Conservation (phyloP, 2,888 invertebrate species). For the Deladenus siricidicola region DNA sequence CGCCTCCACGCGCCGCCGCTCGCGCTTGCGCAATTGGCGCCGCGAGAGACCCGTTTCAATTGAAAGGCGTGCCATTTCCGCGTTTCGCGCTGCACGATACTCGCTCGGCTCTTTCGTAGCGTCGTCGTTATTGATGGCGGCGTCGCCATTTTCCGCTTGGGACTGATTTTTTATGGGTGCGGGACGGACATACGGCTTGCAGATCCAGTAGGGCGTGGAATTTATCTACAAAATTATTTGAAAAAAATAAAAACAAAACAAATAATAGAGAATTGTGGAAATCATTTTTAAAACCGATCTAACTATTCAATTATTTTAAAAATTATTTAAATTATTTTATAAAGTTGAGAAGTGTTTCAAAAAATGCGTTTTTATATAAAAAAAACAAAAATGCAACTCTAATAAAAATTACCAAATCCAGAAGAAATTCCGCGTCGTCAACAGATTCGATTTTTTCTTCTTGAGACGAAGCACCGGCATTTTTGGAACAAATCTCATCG, state of each 20-base stretch:
- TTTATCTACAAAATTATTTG: conserved; percentile 24
- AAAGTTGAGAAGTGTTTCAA: no score
- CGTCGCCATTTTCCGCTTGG: background rate
- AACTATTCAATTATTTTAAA: no score
- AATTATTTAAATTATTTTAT: no score
- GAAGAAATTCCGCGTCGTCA: background rate
- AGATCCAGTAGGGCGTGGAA: conserved; percentile 43
- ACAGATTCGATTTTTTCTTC: no score
- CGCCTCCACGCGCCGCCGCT: conserved; percentile 20
- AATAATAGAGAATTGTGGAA: no score
- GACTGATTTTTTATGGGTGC: conserved; percentile 1
- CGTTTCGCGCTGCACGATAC: conserved; percentile 24
- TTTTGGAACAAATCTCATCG: no score
- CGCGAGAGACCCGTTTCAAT: conserved; percentile 30
- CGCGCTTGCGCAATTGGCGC: conserved; percentile 31
- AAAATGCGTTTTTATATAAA: no score
- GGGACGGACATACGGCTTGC: conserved; percentile 48
- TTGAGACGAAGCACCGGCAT: no score
- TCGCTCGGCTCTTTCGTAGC: conserved; percentile 2
- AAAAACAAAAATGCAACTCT: no score
- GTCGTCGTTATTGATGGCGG: background rate
- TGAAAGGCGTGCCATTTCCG: conserved; percentile 22
- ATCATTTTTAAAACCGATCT: no score
- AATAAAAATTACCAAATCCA: conserved; percentile 3
- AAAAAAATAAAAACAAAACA: conserved; percentile 23